Conservation (phyloP, 2,797 vertebrate species). For the Leuciscus waleckii region DNA sequence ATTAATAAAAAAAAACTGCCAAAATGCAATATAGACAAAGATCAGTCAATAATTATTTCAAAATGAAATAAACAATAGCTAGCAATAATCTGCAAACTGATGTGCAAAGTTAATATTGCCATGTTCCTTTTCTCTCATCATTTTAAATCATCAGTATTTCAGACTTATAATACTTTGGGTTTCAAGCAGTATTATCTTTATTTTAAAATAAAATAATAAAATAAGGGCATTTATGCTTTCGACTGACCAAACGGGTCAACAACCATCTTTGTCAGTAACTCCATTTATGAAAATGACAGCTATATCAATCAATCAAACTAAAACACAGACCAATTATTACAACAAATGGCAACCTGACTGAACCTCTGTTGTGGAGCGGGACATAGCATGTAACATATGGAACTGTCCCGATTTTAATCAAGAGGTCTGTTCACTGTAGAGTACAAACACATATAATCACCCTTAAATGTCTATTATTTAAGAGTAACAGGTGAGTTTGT, state of each 20-base stretch:
- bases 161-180: neutral
- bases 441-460: neutral
- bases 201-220: neutral
- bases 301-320: neutral
- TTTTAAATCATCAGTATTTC: neutral
- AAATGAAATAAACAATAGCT: neutral
- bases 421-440: neutral
- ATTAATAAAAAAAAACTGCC: too few species aligned
- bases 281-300: neutral
- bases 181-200: neutral
- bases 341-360: neutral
- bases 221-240: neutral
- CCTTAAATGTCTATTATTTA: slow-evolving; percentile 6
- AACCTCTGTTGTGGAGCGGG: neutral
- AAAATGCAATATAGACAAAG: neutral
- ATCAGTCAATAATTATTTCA: neutral
- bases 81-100: neutral
- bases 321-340: neutral
- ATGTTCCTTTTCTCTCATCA: neutral
- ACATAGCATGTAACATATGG: neutral
- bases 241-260: neutral
- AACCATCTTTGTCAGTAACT: neutral
- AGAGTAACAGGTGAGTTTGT: slow-evolving; percentile 1
- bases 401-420: neutral
- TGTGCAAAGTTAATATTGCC: neutral